These are phyloP conservation scores for Amblyjoppa fuscipennis DNA, from an alignment of 2,888 invertebrate species.

Conservation along the genomic window DNA sequence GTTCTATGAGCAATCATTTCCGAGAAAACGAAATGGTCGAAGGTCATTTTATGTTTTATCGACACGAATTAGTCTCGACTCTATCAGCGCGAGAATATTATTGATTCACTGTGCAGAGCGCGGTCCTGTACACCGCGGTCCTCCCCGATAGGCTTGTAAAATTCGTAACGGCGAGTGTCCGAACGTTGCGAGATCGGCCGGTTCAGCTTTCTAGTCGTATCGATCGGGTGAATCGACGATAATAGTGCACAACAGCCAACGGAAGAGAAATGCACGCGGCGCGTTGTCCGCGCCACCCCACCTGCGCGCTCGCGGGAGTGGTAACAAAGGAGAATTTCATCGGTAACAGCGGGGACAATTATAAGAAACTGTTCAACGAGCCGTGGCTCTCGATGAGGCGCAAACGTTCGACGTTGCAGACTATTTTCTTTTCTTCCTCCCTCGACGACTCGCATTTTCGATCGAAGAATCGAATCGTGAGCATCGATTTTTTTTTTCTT, in stretches of 20 bases:
- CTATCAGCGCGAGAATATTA: background rate
- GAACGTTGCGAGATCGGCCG: constrained; percentile 33
- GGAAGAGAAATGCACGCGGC: constrained; percentile 54
- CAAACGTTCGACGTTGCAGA: background rate
- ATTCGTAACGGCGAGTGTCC: constrained; percentile 32
- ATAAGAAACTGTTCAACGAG: background rate
- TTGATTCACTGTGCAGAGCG: background rate
- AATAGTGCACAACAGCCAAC: constrained; percentile 37
- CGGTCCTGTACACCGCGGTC: background rate
- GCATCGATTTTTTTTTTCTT: background rate
- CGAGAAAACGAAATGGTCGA: background rate
- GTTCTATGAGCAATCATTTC: background rate
- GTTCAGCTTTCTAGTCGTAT: constrained; percentile 61
- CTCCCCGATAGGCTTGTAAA: constrained; percentile 29
- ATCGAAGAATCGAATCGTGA: background rate
- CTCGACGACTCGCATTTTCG: background rate
- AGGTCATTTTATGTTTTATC: background rate
- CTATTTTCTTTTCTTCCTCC: background rate
- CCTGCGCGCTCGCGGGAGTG: constrained; percentile 51
- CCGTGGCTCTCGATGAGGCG: constrained; percentile 3
- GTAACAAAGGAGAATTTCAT: constrained; percentile 59
- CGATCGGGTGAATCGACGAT: constrained; percentile 53
- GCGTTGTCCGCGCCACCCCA: background rate
- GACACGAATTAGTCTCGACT: background rate
- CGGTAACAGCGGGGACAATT: constrained; percentile 29